These are phyloP conservation scores for Caenorhabditis wallacei DNA, from an alignment of 2,888 invertebrate genomes.

Conservation along the genomic window DNA sequence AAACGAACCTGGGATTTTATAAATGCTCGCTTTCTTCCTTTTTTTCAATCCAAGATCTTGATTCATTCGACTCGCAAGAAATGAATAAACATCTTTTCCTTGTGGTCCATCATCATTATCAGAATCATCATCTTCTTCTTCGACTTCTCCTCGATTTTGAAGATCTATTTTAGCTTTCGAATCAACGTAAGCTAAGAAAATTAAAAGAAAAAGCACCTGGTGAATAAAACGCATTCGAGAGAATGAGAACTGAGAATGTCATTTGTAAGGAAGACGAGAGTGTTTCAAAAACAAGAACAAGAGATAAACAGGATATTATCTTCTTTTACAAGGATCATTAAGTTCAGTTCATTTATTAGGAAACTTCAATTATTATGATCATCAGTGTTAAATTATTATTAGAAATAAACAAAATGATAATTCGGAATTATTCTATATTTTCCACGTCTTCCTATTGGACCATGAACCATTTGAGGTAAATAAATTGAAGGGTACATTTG, in stretches of 20 bases:
- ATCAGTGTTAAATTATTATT: neutral
- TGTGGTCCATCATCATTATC: slow-evolving; percentile 49
- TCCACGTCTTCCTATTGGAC: slow-evolving; percentile 18
- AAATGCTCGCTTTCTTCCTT: slow-evolving; percentile 59
- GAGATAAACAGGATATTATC: slow-evolving; percentile 55
- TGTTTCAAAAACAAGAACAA: slow-evolving; percentile 50
- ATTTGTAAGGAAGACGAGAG: slow-evolving; percentile 35
- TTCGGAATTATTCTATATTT: slow-evolving; percentile 42
- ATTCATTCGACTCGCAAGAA: slow-evolving; percentile 72
- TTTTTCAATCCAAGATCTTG: slow-evolving; percentile 71
- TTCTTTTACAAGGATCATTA: slow-evolving; percentile 13
- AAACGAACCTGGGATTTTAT: slow-evolving; percentile 68
- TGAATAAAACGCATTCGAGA: slow-evolving; percentile 42
- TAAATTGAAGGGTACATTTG: slow-evolving; percentile 13
- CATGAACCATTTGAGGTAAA: neutral
- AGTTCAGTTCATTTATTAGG: slow-evolving; percentile 48
- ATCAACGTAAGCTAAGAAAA: slow-evolving; percentile 43
- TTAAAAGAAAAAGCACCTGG: slow-evolving; percentile 43
- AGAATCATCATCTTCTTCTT: slow-evolving; percentile 47
- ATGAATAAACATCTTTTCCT: slow-evolving; percentile 66
- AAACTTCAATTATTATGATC: slow-evolving; percentile 6
- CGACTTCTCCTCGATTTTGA: slow-evolving; percentile 53
- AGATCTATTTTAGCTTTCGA: slow-evolving; percentile 54
- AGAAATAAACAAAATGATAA: slow-evolving; percentile 45
- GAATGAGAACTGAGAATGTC: slow-evolving; percentile 12